Evolutionary conservation across 1,140 invertebrate genomes (phyloP).

Genomic region (Paracyclopina nana): DNA sequence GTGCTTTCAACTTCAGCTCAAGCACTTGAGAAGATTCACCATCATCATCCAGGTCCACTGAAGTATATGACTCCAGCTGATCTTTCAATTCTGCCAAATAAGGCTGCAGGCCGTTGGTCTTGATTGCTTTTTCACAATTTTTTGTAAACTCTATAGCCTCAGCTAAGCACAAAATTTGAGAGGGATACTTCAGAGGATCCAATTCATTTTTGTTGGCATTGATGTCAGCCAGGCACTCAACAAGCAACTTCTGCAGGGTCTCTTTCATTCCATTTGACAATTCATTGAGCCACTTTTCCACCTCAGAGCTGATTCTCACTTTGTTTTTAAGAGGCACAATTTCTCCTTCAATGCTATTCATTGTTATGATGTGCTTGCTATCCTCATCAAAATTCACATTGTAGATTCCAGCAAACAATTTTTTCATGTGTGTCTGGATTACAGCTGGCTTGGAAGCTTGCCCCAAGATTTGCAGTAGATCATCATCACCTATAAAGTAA

Average conservation of each 20-base stretch:
- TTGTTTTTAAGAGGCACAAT: slow-evolving; percentile 48
- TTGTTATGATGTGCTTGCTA: slow-evolving; percentile 42
- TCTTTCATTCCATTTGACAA: slow-evolving; percentile 59
- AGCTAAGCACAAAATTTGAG: slow-evolving; percentile 53
- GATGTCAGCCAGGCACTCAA: slow-evolving; percentile 42
- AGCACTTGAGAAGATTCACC: slow-evolving; percentile 25
- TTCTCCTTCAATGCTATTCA: slow-evolving; percentile 65
- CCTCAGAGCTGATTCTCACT: slow-evolving; percentile 52
- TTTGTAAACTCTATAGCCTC: slow-evolving; percentile 51
- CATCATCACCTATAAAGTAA: slow-evolving; percentile 91
- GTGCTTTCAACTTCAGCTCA: slow-evolving; percentile 37
- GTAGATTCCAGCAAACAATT: slow-evolving; percentile 78
- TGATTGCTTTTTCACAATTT: slow-evolving; percentile 56
- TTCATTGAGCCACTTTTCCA: slow-evolving; percentile 65
- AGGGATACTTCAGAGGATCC: slow-evolving; percentile 56
- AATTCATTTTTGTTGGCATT: slow-evolving; percentile 28
- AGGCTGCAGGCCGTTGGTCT: slow-evolving; percentile 36
- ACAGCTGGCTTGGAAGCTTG: slow-evolving; percentile 61
- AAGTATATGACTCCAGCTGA: slow-evolving; percentile 43
- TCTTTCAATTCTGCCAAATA: slow-evolving; percentile 30
- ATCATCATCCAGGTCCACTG: slow-evolving; percentile 27
- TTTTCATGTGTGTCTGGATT: slow-evolving; percentile 78
- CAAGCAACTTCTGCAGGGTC: slow-evolving; percentile 42
- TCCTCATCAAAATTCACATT: slow-evolving; percentile 44
- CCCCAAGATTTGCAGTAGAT: slow-evolving; percentile 75